phyloP scores from a whole-genome alignment of 2,888 invertebrate species.

The Cyclophora albipunctata region DNA sequence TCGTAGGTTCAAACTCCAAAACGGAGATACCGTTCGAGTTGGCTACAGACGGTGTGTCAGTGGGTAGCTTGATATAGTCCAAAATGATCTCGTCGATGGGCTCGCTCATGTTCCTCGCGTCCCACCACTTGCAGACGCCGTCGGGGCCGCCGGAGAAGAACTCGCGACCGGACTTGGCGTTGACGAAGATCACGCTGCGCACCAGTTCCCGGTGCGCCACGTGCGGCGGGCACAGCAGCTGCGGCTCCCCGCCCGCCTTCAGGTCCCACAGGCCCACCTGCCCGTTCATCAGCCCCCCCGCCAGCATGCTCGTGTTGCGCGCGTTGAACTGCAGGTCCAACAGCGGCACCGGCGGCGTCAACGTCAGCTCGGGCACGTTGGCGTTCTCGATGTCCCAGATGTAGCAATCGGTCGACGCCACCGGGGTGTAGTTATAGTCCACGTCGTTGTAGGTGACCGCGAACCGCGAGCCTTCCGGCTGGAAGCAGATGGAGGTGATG shows the following conservation, averaged over 20 bases:
- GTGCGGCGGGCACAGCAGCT: slow-evolving; percentile 82
- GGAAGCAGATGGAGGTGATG: slow-evolving; percentile 88
- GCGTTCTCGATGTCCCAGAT: slow-evolving; percentile 95
- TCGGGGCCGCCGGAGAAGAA: slow-evolving; percentile 95
- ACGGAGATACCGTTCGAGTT: slow-evolving; percentile 76
- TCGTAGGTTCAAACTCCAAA: slow-evolving; percentile 82
- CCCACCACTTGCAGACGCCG: slow-evolving; percentile 90
- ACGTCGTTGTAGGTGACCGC: slow-evolving; percentile 89
- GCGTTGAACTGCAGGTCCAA: slow-evolving; percentile 90
- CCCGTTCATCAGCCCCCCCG: slow-evolving; percentile 81
- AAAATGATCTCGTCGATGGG: slow-evolving; percentile 79
- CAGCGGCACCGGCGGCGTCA: slow-evolving; percentile 82
- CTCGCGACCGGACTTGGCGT: slow-evolving; percentile 93
- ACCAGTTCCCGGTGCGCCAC: slow-evolving; percentile 91
- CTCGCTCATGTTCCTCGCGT: slow-evolving; percentile 78
- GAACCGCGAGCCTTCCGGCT: slow-evolving; percentile 86
- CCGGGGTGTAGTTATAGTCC: slow-evolving; percentile 78
- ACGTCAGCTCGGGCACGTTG: slow-evolving; percentile 80
- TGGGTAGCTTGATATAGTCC: slow-evolving; percentile 74
- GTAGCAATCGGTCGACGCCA: slow-evolving; percentile 59
- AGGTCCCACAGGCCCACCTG: slow-evolving; percentile 85
- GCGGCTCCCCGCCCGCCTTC: slow-evolving; percentile 82
- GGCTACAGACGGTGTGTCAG: slow-evolving; percentile 69
- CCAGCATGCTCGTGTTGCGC: slow-evolving; percentile 80
- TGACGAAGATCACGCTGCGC: slow-evolving; percentile 88